Base-by-base conservation (phyloP, 2,113 vertebrate genomes). In the Rhagologus leucostigma region DNA sequence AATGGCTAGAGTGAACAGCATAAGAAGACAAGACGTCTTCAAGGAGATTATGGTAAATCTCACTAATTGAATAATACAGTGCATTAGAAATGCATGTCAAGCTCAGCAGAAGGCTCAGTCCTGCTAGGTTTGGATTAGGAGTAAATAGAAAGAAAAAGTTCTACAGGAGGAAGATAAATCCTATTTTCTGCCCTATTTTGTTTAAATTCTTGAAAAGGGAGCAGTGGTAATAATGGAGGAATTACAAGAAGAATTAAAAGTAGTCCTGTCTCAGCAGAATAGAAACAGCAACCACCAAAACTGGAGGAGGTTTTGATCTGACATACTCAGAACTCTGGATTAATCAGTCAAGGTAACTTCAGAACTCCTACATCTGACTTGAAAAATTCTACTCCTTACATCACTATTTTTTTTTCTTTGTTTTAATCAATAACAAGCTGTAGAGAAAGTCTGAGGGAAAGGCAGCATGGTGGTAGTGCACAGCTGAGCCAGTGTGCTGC, bases 151-250 rank as follows among this genome's bases (percentile, higher is more conserved):
- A 46, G 10, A 56, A 65, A 71, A 70, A 67, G 5, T 47, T 71
- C 10, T 60, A 35, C 13, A 13, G 8, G 17, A 46, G 9, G 27
- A 41, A 57, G 33, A 9, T 26, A 83, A 90, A 91, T 67, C 15
- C 35, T 47, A 26, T 70, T 53, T 85, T 83, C 30, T 62, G 12
- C 6, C 7, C 26, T n/a, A 27, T 47, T 87, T 64, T 78, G 6
- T 89, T 86, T 70, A 60, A 76, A 80, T 69, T 73, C 50, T 46
- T 63, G 39, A 85, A 82, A 86, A 89, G 20, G 20, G 19, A 90
- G 59, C 18, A 73, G 39, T 62, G 26, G 24, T 37, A 91, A 82
- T 88, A 11, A 46, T 19, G 10, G 15, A 89, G 19, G 41, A 91
- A 85, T 71, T 89, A 75, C 22, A 83, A 55, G 44, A 85, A 62